These are phyloP conservation scores for Limnephilus marmoratus DNA, from an alignment of 2,888 invertebrate species.

Conservation along the genomic window DNA sequence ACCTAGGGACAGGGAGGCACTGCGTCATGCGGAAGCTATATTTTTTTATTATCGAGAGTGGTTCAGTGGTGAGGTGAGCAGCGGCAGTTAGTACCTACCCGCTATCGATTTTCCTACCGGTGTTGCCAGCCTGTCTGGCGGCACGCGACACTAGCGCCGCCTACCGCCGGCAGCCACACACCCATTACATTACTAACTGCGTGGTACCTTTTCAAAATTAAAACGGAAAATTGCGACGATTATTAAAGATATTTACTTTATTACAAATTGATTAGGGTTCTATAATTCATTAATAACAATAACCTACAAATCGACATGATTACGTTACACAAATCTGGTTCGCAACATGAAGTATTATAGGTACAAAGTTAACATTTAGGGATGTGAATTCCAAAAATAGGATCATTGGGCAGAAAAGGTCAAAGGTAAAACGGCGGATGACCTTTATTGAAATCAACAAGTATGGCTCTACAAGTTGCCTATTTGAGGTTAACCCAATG, in stretches of 20 bases:
- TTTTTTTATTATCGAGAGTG: slow-evolving; percentile 47
- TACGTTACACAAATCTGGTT: not conserved
- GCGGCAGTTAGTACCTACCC: not conserved
- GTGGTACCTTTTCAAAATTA: not conserved
- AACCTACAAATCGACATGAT: not conserved
- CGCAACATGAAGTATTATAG: not conserved
- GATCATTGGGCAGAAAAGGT: not conserved
- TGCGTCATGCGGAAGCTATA: slow-evolving; percentile 62
- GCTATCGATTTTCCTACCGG: slow-evolving; percentile 54
- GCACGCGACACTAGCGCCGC: slow-evolving; percentile 39
- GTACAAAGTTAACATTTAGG: not conserved
- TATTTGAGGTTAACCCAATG: not conserved
- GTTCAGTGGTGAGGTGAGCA: slow-evolving; percentile 29
- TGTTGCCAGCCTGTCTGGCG: slow-evolving; percentile 56
- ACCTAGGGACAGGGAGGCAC: slow-evolving; percentile 57
- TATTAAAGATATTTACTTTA: not conserved
- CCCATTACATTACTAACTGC: not conserved
- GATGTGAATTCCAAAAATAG: not conserved
- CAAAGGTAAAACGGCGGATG: not conserved
- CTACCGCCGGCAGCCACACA: not conserved
- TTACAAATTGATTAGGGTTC: not conserved
- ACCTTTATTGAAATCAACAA: not conserved
- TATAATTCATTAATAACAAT: not conserved
- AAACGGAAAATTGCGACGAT: not conserved
- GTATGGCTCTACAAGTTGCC: not conserved